Evolutionary conservation across 2,888 invertebrate genomes (phyloP).

Genomic region (Antitype chi): DNA sequence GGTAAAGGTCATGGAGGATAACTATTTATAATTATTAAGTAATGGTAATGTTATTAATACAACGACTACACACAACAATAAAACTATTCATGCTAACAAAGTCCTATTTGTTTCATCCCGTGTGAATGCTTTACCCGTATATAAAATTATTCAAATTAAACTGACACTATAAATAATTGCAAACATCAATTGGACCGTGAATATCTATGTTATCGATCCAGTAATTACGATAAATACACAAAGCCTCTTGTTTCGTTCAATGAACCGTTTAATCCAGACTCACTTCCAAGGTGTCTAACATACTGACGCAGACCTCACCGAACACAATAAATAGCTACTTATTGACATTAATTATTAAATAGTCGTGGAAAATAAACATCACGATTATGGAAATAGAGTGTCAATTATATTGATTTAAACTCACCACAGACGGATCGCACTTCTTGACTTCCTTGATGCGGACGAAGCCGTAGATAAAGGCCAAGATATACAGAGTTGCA

Average conservation of each 20-base stretch:
- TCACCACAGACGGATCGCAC: conserved; percentile 78
- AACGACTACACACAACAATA: conserved; percentile 18
- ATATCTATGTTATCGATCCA: conserved; percentile 71
- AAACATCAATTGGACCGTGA: conserved; percentile 70
- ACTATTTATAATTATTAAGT: conserved; percentile 32
- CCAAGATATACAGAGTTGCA: conserved; percentile 93
- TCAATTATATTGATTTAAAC: conserved; percentile 66
- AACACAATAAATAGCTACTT: conserved; percentile 34
- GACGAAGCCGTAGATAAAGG: conserved; percentile 94
- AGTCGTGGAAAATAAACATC: conserved; percentile 27
- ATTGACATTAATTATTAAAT: conserved; percentile 18
- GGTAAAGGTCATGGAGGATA: background rate
- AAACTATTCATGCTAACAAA: conserved; percentile 44
- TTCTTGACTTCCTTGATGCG: conserved; percentile 93
- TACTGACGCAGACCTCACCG: conserved; percentile 36
- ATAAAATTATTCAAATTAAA: conserved; percentile 56
- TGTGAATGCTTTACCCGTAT: conserved; percentile 41
- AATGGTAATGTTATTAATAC: conserved; percentile 43
- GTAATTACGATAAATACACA: conserved; percentile 70
- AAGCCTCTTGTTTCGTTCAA: conserved; percentile 75
- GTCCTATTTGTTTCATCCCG: conserved; percentile 43
- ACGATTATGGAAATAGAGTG: conserved; percentile 45
- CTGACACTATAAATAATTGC: conserved; percentile 71
- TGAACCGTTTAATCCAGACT: conserved; percentile 73
- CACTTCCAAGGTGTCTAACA: conserved; percentile 65